phyloP scores from a whole-genome alignment of 2,888 invertebrate genomes.

The Drosophila formosana region DNA sequence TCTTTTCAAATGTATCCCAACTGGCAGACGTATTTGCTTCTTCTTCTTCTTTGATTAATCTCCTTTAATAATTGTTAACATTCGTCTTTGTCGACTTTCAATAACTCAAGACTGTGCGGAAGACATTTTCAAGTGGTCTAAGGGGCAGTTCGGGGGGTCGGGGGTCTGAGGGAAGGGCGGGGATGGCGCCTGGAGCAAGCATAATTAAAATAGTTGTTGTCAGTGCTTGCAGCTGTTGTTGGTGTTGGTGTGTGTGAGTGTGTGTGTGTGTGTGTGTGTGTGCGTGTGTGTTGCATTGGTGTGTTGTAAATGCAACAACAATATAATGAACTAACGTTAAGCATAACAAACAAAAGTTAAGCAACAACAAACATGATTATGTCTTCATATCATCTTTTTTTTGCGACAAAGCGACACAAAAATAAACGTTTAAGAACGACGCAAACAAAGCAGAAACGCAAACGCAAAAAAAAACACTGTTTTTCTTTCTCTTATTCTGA shows the following conservation, averaged over 20 bases:
- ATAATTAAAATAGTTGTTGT: slow-evolving; percentile 9
- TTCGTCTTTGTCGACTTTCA: background rate
- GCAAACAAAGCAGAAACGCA: slow-evolving; percentile 44
- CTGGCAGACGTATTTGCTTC: slow-evolving; percentile 24
- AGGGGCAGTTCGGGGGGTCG: too few relatives aligned
- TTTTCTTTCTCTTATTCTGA: background rate
- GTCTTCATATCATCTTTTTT: slow-evolving; percentile 5
- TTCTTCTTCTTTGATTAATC: background rate
- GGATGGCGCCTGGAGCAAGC: background rate
- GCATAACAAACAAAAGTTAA: slow-evolving; percentile 53
- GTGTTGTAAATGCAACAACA: slow-evolving; percentile 40
- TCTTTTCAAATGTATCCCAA: slow-evolving; percentile 24
- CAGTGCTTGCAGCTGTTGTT: slow-evolving; percentile 15
- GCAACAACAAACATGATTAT: slow-evolving; percentile 46
- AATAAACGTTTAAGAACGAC: slow-evolving; percentile 44
- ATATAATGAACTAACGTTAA: slow-evolving; percentile 42
- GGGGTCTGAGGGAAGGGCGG: background rate
- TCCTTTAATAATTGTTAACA: slow-evolving; percentile 7
- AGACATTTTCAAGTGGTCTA: slow-evolving; percentile 32
- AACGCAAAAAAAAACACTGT: slow-evolving; percentile 8
- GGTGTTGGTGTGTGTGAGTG: slow-evolving; percentile 17
- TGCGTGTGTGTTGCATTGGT: slow-evolving; percentile 23
- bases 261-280: slow-evolving; percentile 13
- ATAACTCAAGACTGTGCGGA: slow-evolving; percentile 46
- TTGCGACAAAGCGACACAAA: slow-evolving; percentile 27